phyloP scores from a whole-genome alignment of 2,888 invertebrate species.

The Stenichneumon culpator region DNA sequence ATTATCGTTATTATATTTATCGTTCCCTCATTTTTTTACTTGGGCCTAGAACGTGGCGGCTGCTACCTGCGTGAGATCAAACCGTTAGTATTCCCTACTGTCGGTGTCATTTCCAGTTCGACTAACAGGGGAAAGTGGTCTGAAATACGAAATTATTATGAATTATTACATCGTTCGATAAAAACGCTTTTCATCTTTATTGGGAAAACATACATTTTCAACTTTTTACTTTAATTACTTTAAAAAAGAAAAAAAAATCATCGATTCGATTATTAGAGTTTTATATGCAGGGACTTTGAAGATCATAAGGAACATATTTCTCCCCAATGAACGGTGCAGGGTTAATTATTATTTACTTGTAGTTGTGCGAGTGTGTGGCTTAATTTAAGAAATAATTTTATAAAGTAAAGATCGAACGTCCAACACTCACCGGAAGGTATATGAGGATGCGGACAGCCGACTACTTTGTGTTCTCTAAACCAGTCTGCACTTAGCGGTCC shows the following conservation, averaged over 20 bases:
- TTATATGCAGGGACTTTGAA: no score
- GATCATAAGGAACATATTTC: background rate
- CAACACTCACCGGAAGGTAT: constrained; percentile 93
- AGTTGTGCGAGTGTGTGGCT: background rate
- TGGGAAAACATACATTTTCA: no score
- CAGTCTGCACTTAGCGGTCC: constrained; percentile 97
- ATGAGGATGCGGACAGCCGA: constrained; percentile 99
- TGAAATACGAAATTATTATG: constrained; percentile 82
- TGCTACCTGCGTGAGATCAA: constrained; percentile 95
- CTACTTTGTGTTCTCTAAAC: constrained; percentile 98
- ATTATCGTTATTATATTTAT: constrained; percentile 68
- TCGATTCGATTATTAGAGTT: no score
- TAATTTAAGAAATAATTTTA: constrained; percentile 10
- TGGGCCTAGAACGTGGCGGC: constrained; percentile 84
- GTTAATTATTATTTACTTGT: background rate
- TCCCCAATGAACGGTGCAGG: background rate
- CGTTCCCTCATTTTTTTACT: constrained; percentile 77
- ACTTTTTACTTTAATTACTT: no score
- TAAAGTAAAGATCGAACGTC: background rate
- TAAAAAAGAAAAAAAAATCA: no score
- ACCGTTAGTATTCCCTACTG: constrained; percentile 91
- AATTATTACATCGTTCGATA: constrained; percentile 19
- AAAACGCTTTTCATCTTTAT: no score
- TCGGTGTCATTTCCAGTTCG: constrained; percentile 95
- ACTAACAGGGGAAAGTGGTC: constrained; percentile 97